Conservation (phyloP, 1,140 invertebrate genomes). For the Drosophila tsacasi region DNA sequence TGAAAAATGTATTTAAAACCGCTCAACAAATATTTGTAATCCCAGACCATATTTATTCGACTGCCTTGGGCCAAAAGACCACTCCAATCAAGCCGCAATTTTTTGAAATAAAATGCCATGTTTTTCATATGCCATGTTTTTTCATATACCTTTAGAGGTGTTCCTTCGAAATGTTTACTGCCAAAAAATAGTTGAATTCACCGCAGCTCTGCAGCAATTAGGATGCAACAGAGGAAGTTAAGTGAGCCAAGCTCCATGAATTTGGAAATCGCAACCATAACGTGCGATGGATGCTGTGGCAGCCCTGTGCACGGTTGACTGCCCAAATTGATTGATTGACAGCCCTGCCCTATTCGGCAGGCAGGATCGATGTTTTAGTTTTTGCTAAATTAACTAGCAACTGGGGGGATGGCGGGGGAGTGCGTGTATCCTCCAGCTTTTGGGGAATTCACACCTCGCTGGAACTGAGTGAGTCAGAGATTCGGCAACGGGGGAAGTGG, state of each 20-base stretch:
- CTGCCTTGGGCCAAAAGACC: constrained; percentile 3
- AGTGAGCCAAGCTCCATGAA: constrained; percentile 14
- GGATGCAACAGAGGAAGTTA: constrained; percentile 26
- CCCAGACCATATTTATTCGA: constrained; percentile 10
- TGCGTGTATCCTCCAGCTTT: constrained; percentile 11
- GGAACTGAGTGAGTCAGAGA: constrained; percentile 17
- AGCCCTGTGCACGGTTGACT: constrained; percentile 31
- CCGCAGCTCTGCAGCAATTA: constrained; percentile 37
- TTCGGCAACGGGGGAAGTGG: constrained; percentile 1
- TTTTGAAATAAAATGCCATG: not conserved
- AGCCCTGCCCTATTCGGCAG: constrained; percentile 41
- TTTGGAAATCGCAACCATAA: constrained; percentile 29
- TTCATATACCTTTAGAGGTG: not conserved
- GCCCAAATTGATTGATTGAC: constrained; percentile 69
- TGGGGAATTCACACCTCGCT: constrained; percentile 28
- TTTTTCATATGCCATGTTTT: not conserved
- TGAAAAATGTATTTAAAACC: constrained; percentile 8
- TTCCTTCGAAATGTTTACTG: not conserved
- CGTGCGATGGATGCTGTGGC: constrained; percentile 8
- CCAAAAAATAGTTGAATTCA: constrained; percentile 1
- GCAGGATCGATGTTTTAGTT: constrained; percentile 36
- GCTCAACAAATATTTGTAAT: constrained; percentile 15
- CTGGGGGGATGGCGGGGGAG: not conserved
- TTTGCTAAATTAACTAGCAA: constrained; percentile 33
- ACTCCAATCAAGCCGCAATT: not conserved